A percentile compares a stretch with the other conserved stretches of the same genome.
These are phyloP conservation scores for Chaetodon trifascialis DNA, from an alignment of 2,113 vertebrate genomes.

Conservation along the genomic window DNA sequence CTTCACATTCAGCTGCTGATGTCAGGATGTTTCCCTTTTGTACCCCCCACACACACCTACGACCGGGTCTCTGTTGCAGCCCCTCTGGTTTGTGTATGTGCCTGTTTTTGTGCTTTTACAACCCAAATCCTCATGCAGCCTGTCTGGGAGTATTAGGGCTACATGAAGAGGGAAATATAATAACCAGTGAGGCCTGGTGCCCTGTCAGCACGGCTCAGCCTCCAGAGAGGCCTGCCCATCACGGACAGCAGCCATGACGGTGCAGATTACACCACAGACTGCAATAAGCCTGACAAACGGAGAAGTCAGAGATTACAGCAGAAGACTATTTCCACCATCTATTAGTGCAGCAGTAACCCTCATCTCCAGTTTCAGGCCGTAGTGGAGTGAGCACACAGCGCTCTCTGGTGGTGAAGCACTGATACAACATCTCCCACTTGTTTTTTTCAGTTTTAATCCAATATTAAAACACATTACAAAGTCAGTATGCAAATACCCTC, in stretches of 20 bases:
- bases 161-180: slow-evolving; percentile 37
- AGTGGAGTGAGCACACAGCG: slow-evolving; percentile 51
- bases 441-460: slow-evolving; percentile 57
- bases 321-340: slow-evolving; percentile 28
- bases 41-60: not conserved
- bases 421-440: not conserved
- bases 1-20: slow-evolving; percentile 6
- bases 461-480: slow-evolving; percentile 82
- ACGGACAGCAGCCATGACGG: slow-evolving; percentile 20
- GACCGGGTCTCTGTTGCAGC: slow-evolving; percentile 18
- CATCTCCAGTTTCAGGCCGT: slow-evolving; percentile 11
- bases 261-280: slow-evolving; percentile 34
- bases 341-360: not conserved
- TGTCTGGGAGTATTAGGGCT: slow-evolving; percentile 33
- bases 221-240: slow-evolving; percentile 42
- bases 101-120: slow-evolving; percentile 24
- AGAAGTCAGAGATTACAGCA: slow-evolving; percentile 43
- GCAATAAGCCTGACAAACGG: slow-evolving; percentile 40
- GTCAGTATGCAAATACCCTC: slow-evolving; percentile 74
- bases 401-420: slow-evolving; percentile 70
- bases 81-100: not conserved
- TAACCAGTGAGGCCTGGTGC: slow-evolving; percentile 44
- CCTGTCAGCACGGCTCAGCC: slow-evolving; percentile 43
- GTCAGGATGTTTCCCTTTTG: slow-evolving; percentile 18
- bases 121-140: slow-evolving; percentile 23